Base-by-base conservation (phyloP, 2,888 invertebrate species). In the Thymelicus sylvestris region DNA sequence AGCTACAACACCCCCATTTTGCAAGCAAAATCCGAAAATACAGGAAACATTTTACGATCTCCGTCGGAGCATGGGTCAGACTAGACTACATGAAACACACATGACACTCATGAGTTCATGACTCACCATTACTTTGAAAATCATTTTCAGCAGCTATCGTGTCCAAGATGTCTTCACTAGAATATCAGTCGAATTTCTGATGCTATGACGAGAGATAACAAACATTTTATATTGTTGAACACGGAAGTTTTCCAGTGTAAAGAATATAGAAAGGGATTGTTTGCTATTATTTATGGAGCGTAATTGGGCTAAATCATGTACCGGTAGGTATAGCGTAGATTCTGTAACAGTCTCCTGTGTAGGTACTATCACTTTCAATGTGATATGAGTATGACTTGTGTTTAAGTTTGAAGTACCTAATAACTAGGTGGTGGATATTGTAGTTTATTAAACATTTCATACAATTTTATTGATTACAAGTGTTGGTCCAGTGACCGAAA, bases 171-270 rank as follows among this genome's bases (percentile, higher is more conserved):
- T 75, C 77, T 39, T 74, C 73, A 74, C 75, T 78, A 77, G 77
- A 79, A 76, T 78, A 64, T 73, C 80, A 76, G 78, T 74, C 74
- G 78, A 76, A 79, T 79, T 71, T 86, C 74, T 90, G 87, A 83
- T 86, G 78, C 72, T 74, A 62, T 75, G 77, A 73, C 67, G 74
- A 74, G 74, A 39, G 55, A 48, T 62, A 59, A 12, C 74, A 71
- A 74, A 73, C 82, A 77, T 88, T 93, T 87, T 93, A 92, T 93
- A 93, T 81, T 77, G 75, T 81, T 75, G 79, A 80, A 86, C 77
- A 81, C 92, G 93, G 92, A 92, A 93, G 86, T 73, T 73, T 71
- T 77, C 72, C 72, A 72, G 68, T 50, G 41, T 72, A 71, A 72
- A 78, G 74, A 76, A 77, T 75, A 76, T 70, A 86, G 90, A 92